Evolutionary conservation across 2,888 invertebrate species (phyloP), one percentile per base, ranked within the genome.

Genomic region (Myopa testacea): DNA sequence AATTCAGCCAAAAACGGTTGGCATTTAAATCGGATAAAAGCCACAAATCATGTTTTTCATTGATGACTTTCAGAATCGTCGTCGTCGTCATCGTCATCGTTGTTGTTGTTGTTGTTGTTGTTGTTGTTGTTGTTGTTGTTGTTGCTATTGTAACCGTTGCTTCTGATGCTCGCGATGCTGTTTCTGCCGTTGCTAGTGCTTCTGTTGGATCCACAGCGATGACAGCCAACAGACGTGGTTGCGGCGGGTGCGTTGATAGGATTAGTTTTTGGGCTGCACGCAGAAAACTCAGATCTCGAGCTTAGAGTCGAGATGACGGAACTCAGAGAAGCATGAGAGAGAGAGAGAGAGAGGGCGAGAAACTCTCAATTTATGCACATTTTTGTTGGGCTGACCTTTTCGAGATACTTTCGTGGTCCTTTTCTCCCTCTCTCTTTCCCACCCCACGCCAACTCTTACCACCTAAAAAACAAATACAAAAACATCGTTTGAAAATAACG

Each of bases 21-120:
- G 67, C 77, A 79, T 78, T 81, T 77, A 77, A 81, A 82, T 80
- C 81, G 79, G 80, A 77, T 81, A 78, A 81, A 77, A 81, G 72
- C 40, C 68, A 74, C 73, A 78, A 81, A 79, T 80, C 78, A 77
- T 69, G 79, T 73, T 79, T 78, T 68, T 68, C 77, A 71, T 74
- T 78, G 78, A 78, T 80, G 80, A 76, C 78, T 73, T 78, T 76
- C 52, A 69, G 72, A 55, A 16, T 55, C 55, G 55, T 55, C 55
- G 16, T 55, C n/a, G 69, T 77, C 79, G 67, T 34, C 65, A 12
- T 4, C 55, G 55, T 55, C 3, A 38, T 60, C 4, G 58, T 19
- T 71, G 58, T 71, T 4, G 58, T 72, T 60, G 8, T 40, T 4
- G 8, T 72, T 72, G 71, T 55, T 72, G 8, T 78, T 76, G 50